Conservation (phyloP, 2,888 invertebrate species). For the Cerastis rubricosa region DNA sequence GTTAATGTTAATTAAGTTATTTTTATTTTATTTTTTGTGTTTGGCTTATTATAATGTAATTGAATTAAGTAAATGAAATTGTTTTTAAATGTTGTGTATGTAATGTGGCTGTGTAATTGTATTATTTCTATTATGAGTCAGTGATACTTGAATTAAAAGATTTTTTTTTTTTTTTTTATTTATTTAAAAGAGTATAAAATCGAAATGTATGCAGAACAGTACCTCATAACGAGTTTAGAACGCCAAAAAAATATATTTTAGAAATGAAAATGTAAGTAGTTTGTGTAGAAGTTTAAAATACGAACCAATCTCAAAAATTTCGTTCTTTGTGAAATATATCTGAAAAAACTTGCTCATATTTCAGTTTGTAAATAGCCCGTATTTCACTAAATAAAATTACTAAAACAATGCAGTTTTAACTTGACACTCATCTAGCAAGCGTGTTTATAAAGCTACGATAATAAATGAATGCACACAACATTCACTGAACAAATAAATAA, state of each 20-base stretch:
- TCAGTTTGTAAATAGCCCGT: background rate
- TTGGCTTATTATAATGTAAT: too few relatives aligned
- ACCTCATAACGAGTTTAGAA: slow-evolving; percentile 2
- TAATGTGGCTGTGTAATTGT: too few relatives aligned
- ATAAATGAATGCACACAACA: background rate
- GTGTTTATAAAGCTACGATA: background rate
- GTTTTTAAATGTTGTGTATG: too few relatives aligned
- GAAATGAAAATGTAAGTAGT: slow-evolving; percentile 6
- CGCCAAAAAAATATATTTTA: background rate
- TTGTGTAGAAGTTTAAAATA: background rate
- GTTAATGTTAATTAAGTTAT: too few relatives aligned
- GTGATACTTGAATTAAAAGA: too few relatives aligned
- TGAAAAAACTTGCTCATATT: background rate
- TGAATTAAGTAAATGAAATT: too few relatives aligned
- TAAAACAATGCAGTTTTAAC: background rate
- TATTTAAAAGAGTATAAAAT: slow-evolving; percentile 6
- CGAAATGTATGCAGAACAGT: slow-evolving; percentile 20
- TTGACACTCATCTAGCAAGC: background rate
- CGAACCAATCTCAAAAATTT: background rate
- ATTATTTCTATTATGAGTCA: too few relatives aligned
- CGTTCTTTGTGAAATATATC: background rate
- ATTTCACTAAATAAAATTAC: background rate
- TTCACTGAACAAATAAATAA: background rate
- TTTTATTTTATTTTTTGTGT: too few relatives aligned
- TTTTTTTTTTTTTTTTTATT: too few relatives aligned